phyloP scores from a whole-genome alignment of 2,888 invertebrate species.

The Laothoe populi region DNA sequence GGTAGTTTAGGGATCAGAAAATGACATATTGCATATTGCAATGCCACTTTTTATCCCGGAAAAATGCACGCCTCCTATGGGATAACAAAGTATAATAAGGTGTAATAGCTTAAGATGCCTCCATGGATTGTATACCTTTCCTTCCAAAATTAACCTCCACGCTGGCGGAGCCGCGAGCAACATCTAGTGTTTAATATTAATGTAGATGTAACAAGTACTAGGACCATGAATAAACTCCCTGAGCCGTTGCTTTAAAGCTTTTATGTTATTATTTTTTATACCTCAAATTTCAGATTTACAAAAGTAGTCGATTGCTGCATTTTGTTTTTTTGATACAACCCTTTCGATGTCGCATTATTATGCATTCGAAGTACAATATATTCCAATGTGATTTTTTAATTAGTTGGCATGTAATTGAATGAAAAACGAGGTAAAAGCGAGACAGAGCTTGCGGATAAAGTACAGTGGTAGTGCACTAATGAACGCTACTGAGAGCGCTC shows the following conservation, averaged over 20 bases:
- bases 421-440: constrained; percentile 58
- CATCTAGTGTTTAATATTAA: no score
- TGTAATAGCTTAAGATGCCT: no score
- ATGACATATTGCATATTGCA: no score
- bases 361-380: constrained; percentile 14
- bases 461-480: constrained; percentile 64
- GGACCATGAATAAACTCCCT: constrained; percentile 45
- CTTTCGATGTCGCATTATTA: constrained; percentile 2
- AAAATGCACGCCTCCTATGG: no score
- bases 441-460: constrained; percentile 61
- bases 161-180: no score
- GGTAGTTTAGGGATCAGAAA: no score
- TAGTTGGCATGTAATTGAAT: constrained; percentile 62
- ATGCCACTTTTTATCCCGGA: no score
- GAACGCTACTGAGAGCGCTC: constrained; percentile 56
- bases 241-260: constrained; percentile 41
- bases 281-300: constrained; percentile 29
- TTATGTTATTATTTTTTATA: constrained; percentile 28
- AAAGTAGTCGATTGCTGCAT: not conserved
- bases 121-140: no score
- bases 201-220: constrained; percentile 46
- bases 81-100: no score
- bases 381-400: constrained; percentile 55
- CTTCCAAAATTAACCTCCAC: no score
- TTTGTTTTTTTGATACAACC: not conserved